Evolutionary conservation across 1,140 invertebrate species (phyloP), one percentile per base, ranked within the genome.

Genomic region (Listronotus oregonensis): DNA sequence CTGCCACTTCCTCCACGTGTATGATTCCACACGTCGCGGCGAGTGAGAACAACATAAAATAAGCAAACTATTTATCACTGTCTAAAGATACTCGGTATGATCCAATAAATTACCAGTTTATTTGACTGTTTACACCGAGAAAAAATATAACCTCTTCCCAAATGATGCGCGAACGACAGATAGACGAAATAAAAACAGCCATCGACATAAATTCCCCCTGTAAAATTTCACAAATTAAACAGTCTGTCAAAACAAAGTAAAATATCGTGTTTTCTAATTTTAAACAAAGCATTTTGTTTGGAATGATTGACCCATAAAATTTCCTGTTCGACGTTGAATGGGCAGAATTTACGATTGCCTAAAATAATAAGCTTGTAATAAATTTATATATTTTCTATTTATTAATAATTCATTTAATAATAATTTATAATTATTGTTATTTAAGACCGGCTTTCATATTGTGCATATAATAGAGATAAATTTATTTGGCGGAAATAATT

Each of bases 241-340:
- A 60, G 46, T 34, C 58, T 51, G 58, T 60, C 58, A 60, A 60
- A 60, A 60, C 58, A 60, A 60, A 60, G 58, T 60, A 60, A 60
- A 60, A 50, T 60, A 60, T 60, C 47, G 58, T 49, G 46, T 60
- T 60, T 60, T 60, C 58, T 60, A 60, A 60, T 50, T 60, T 60
- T 60, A 60, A 60, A 60, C 58, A 60, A 60, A 60, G 58, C 58
- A 60, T 60, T 60, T 51, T 60, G 58, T 60, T 60, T 51, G 46
- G 58, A 60, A 51, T 60, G 58, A 60, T 60, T 60, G 58, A 60
- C 58, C 47, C 58, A 60, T 60, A 60, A 60, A 60, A 60, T 60
- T 58, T 58, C 56, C 56, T 50, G 46, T 60, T 60, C 46, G 58
- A 60, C 47, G 37, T 51, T 58, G 56, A 58, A 58, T 47, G 42